These are phyloP conservation scores for Pomatostomus ruficeps DNA, from an alignment of 2,113 vertebrate genomes.

Conservation along the genomic window DNA sequence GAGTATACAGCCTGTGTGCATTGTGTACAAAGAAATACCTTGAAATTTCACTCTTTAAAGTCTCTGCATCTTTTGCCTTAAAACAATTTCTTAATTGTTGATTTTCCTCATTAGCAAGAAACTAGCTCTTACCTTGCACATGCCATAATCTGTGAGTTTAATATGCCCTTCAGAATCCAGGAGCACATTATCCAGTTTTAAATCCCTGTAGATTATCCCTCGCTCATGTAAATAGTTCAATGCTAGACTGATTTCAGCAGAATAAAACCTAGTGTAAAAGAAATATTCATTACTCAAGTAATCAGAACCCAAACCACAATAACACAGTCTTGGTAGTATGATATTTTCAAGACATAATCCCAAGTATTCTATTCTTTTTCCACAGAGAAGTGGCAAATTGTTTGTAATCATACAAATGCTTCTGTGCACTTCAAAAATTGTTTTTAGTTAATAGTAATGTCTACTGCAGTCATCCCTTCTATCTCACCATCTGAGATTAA, in stretches of 20 bases:
- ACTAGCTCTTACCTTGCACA: conserved; percentile 89
- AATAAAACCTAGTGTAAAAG: conserved; percentile 87
- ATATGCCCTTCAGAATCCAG: conserved; percentile 98
- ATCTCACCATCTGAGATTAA: conserved; percentile 40
- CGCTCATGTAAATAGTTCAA: conserved; percentile 98
- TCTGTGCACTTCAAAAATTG: background rate
- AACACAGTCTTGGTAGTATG: background rate
- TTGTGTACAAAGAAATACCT: background rate
- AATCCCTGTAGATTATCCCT: conserved; percentile 98
- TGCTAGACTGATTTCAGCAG: conserved; percentile 97
- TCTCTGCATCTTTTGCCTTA: background rate
- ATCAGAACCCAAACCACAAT: background rate
- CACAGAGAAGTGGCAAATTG: background rate
- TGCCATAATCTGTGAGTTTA: conserved; percentile 99
- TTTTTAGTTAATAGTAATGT: background rate
- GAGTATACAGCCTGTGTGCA: background rate
- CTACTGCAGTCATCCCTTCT: background rate
- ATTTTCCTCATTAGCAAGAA: background rate
- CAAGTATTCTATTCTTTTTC: background rate
- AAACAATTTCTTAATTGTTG: background rate
- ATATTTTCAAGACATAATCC: background rate
- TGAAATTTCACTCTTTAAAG: background rate
- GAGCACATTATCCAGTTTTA: conserved; percentile 97
- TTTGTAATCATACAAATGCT: background rate
- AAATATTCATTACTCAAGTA: background rate